Percentiles rank a stretch among this genome's conserved stretches.
These are phyloP conservation scores for Stenurella melanura DNA, from an alignment of 2,888 invertebrate species.

Conservation along the genomic window DNA sequence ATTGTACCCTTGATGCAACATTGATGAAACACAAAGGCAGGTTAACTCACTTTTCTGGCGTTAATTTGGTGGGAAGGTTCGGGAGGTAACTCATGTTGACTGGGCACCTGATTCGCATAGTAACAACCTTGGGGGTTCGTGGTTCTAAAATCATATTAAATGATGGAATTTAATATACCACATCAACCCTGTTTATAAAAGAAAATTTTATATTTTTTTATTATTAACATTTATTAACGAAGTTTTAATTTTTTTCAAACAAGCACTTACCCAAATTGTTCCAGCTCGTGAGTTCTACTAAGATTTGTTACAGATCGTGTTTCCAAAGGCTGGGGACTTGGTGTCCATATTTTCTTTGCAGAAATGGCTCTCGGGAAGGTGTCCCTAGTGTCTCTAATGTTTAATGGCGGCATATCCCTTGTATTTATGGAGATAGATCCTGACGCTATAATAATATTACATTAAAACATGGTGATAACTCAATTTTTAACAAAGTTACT, in stretches of 20 bases:
- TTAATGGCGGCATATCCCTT: slow-evolving; percentile 64
- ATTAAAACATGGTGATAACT: no score
- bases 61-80: slow-evolving; percentile 55
- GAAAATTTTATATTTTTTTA: not conserved
- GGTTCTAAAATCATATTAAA: slow-evolving; percentile 48
- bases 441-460: slow-evolving; percentile 67
- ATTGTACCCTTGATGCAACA: not conserved
- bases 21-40: not conserved
- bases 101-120: slow-evolving; percentile 65
- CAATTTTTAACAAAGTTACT: no score
- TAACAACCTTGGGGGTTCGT: slow-evolving; percentile 61
- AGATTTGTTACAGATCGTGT: slow-evolving; percentile 65
- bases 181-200: not conserved
- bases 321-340: slow-evolving; percentile 59
- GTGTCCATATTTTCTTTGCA: slow-evolving; percentile 65
- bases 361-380: slow-evolving; percentile 67
- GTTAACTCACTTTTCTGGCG: slow-evolving; percentile 64
- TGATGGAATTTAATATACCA: not conserved
- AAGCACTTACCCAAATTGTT: slow-evolving; percentile 52
- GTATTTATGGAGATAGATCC: slow-evolving; percentile 70
- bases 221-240: not conserved
- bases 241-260: not conserved
- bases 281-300: slow-evolving; percentile 47
- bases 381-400: slow-evolving; percentile 63
- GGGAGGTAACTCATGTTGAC: slow-evolving; percentile 68